Evolutionary conservation across 2,797 vertebrate genomes (phyloP).

Genomic region (Poeciliopsis infans): DNA sequence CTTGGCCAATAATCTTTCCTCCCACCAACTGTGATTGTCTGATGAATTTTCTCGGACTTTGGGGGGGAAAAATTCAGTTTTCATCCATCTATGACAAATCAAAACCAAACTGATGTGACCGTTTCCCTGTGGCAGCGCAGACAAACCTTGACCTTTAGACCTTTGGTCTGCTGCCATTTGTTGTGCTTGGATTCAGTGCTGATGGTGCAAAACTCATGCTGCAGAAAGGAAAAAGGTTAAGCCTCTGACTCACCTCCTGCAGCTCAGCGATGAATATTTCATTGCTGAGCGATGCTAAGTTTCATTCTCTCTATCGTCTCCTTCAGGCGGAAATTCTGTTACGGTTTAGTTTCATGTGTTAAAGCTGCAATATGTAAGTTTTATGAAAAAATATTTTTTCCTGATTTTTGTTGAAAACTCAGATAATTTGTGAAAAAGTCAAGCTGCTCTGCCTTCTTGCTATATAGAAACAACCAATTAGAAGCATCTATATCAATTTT

Average conservation of each 20-base stretch:
- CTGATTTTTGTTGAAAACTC: too few relatives aligned
- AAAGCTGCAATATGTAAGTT: too few relatives aligned
- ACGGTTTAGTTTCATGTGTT: neutral
- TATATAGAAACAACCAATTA: too few relatives aligned
- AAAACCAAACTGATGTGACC: slow-evolving; percentile 41
- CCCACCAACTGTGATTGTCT: slow-evolving; percentile 26
- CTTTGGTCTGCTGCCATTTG: slow-evolving; percentile 34
- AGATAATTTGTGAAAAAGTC: too few relatives aligned
- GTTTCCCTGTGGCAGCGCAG: slow-evolving; percentile 34
- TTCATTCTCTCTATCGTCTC: slow-evolving; percentile 22
- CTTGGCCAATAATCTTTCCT: slow-evolving; percentile 20
- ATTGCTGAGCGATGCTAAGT: slow-evolving; percentile 24
- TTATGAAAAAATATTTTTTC: too few relatives aligned
- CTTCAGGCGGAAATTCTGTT: slow-evolving; percentile 22
- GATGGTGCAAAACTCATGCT: slow-evolving; percentile 39
- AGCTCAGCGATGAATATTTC: slow-evolving; percentile 49
- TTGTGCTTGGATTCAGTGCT: slow-evolving; percentile 18
- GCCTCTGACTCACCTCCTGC: slow-evolving; percentile 37
- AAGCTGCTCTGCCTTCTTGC: too few relatives aligned
- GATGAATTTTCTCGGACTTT: slow-evolving; percentile 74
- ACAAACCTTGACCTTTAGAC: slow-evolving; percentile 34
- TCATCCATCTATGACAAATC: slow-evolving; percentile 67
- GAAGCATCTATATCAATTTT: too few relatives aligned
- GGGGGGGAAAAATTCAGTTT: slow-evolving; percentile 57
- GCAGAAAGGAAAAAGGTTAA: slow-evolving; percentile 46